Percentiles rank a stretch among this genome's conserved stretches.
Evolutionary conservation across 2,113 vertebrate genomes (phyloP).

Genomic region (Xenopus borealis): DNA sequence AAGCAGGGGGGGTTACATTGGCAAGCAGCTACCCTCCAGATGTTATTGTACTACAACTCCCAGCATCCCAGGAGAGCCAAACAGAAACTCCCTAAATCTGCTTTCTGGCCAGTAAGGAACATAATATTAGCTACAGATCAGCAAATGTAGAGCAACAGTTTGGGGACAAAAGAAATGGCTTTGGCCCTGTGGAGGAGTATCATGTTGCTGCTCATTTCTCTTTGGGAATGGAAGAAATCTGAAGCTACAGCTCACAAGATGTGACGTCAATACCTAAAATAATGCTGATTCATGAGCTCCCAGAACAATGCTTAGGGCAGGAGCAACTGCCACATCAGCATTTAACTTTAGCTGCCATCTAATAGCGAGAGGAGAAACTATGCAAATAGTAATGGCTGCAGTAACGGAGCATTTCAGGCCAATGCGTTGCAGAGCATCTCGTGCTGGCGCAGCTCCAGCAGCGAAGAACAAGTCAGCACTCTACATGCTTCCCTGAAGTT

Average conservation of each 20-base stretch:
- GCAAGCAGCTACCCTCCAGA: not conserved
- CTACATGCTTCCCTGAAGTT: too few species aligned
- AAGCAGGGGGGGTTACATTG: not conserved
- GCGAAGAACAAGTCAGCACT: too few species aligned
- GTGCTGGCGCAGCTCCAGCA: too few species aligned
- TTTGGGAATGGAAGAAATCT: not conserved
- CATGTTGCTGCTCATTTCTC: not conserved
- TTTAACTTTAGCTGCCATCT: not conserved
- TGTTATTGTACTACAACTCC: too few species aligned
- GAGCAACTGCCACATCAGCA: not conserved
- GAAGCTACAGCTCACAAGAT: not conserved
- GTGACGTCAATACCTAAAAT: not conserved
- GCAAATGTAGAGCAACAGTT: not conserved
- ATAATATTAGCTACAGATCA: not conserved
- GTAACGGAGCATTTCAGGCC: too few species aligned
- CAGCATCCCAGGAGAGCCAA: too few species aligned
- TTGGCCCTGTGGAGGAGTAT: too few species aligned
- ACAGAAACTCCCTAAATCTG: not conserved
- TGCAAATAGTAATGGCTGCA: too few species aligned
- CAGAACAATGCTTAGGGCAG: not conserved
- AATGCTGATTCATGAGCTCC: not conserved
- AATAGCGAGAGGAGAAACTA: too few species aligned
- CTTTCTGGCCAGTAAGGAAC: not conserved
- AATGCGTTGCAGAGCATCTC: too few species aligned
- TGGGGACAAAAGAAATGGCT: too few species aligned